Evolutionary conservation across 2,113 vertebrate species (phyloP).

Genomic region (Bubo bubo): DNA sequence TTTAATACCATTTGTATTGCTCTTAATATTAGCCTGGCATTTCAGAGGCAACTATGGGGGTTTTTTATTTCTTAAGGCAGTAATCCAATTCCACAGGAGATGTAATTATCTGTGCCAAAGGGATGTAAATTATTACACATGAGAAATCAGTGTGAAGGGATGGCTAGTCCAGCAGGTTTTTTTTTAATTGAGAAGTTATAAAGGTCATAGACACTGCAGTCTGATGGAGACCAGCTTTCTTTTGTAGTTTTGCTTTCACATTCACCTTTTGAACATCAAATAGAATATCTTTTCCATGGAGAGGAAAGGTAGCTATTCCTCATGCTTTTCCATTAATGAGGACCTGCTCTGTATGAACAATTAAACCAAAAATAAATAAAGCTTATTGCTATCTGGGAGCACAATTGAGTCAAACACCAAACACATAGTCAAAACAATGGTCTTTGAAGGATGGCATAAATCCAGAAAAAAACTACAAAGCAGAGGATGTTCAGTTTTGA

Average conservation of each 20-base stretch:
- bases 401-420: not conserved
- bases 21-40: not conserved
- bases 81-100: not conserved
- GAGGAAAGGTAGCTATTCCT: not conserved
- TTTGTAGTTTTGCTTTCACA: not conserved
- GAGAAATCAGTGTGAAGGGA: not conserved
- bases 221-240: not conserved
- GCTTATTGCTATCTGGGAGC: not conserved
- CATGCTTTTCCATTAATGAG: not conserved
- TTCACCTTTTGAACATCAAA: not conserved
- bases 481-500: slow-evolving; percentile 3
- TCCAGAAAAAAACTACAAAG: slow-evolving; percentile 22
- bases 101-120: slow-evolving; percentile 1
- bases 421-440: slow-evolving; percentile 24
- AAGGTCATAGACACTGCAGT: not conserved
- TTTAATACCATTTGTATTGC: not conserved
- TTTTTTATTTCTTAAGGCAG: not conserved
- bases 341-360: not conserved
- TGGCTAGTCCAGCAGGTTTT: not conserved
- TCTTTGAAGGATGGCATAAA: not conserved
- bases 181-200: not conserved
- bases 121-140: not conserved
- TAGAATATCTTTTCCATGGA: not conserved
- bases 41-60: not conserved
- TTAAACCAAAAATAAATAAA: slow-evolving; percentile 30